A percentile compares a stretch with the other conserved stretches of the same genome.
Conservation (phyloP, 1,140 invertebrate species). For the Armadillidium nasatum region DNA sequence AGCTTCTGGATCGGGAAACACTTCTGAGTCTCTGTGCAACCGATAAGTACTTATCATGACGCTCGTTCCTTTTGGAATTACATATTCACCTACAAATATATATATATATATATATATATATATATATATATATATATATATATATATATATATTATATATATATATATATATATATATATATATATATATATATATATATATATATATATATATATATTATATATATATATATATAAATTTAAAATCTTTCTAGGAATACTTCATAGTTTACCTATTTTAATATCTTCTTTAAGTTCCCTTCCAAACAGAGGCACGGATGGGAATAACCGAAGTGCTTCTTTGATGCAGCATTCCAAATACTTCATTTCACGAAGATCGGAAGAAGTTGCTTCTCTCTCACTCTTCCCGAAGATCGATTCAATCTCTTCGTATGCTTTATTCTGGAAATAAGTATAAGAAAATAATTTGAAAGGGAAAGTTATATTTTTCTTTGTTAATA, state of each 20-base stretch:
- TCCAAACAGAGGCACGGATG: conserved; percentile 76
- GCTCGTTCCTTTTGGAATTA: conserved; percentile 51
- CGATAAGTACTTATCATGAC: conserved; percentile 57
- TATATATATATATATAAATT: too few relatives aligned
- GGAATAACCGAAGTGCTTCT: conserved; percentile 75
- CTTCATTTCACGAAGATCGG: conserved; percentile 72
- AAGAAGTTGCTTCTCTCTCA: conserved; percentile 58
- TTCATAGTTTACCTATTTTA: conserved; percentile 53
- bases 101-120: too few relatives aligned
- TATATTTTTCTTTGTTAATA: too few relatives aligned
- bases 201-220: too few relatives aligned
- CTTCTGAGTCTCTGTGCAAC: conserved; percentile 69
- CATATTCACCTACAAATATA: not conserved
- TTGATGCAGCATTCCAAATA: conserved; percentile 78
- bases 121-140: too few relatives aligned
- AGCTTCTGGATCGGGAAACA: conserved; percentile 73
- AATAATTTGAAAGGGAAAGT: too few relatives aligned
- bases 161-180: too few relatives aligned
- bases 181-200: too few relatives aligned
- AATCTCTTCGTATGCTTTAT: conserved; percentile 48
- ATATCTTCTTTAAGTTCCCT: conserved; percentile 66
- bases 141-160: too few relatives aligned
- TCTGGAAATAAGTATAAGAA: conserved; percentile 35
- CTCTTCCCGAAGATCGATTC: conserved; percentile 47
- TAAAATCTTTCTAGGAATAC: too few relatives aligned